Conservation (phyloP, 1,140 invertebrate species). For the Nasonia vitripennis region DNA sequence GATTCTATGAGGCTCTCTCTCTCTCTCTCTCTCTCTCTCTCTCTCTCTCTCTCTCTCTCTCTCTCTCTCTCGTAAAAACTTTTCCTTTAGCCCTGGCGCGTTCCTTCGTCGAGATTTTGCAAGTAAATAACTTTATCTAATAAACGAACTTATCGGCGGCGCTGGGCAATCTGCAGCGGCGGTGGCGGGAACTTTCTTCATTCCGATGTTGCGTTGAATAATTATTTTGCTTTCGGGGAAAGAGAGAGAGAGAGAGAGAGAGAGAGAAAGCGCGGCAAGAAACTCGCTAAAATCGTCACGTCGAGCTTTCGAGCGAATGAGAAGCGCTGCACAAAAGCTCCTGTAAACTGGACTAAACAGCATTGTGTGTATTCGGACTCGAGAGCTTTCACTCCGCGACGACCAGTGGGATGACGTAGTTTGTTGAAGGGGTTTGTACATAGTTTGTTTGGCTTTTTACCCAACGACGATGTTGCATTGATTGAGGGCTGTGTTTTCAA, state of each 20-base stretch:
- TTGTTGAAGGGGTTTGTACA: neutral
- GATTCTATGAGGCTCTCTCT: neutral
- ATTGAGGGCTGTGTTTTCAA: too few species aligned
- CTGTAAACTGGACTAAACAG: neutral
- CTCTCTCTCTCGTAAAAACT: constrained; percentile 29
- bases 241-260: neutral
- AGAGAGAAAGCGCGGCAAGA: neutral
- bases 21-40: neutral
- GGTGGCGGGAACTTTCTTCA: constrained; percentile 27
- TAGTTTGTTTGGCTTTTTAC: too few species aligned
- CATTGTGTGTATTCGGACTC: neutral
- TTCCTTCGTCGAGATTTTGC: constrained; percentile 18
- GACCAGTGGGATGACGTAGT: neutral
- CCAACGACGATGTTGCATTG: too few species aligned
- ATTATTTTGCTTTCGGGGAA: constrained; percentile 15
- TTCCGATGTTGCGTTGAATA: constrained; percentile 31
- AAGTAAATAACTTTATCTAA: constrained; percentile 45
- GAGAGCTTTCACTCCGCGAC: too few species aligned
- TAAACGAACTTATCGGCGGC: constrained; percentile 38
- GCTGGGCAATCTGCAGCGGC: neutral
- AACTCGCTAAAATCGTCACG: neutral
- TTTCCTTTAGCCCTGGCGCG: neutral
- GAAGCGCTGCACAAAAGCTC: neutral
- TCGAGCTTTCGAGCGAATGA: neutral
- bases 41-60: neutral